Percentiles rank a stretch among this genome's conserved stretches.
These are phyloP conservation scores for Antheraea pernyi DNA, from an alignment of 1,140 invertebrate species.

Conservation along the genomic window DNA sequence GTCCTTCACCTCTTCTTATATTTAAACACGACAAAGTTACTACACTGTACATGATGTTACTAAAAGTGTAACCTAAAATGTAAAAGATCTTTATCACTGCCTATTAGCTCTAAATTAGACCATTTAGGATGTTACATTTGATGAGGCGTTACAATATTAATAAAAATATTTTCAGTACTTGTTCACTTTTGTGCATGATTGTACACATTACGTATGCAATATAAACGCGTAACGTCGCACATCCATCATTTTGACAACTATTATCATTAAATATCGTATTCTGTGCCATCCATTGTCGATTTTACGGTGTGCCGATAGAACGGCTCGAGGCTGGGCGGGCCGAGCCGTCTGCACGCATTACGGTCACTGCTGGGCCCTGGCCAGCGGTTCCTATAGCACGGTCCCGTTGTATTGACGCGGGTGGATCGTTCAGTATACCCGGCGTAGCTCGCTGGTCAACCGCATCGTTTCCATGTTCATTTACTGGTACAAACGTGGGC, in stretches of 20 bases:
- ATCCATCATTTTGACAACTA: background rate
- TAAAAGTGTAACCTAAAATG: no score
- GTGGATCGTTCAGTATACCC: conserved; percentile 7
- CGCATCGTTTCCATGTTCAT: conserved; percentile 8
- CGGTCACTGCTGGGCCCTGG: background rate
- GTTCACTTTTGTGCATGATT: no score
- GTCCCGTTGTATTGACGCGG: conserved; percentile 13
- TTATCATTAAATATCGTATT: background rate
- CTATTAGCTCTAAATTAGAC: no score
- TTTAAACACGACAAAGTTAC: no score
- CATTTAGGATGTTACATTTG: no score
- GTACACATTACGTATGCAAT: no score
- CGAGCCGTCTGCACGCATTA: background rate
- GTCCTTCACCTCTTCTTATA: no score
- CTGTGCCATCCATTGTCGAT: background rate
- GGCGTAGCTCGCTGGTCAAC: background rate
- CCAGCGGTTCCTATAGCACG: background rate
- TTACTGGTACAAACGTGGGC: background rate
- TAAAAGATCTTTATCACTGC: no score
- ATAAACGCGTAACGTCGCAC: background rate
- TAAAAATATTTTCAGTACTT: no score
- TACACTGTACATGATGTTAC: no score
- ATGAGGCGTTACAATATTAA: no score
- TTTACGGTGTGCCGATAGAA: conserved; percentile 1
- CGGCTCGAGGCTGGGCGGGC: background rate